Percentiles rank a stretch among this genome's conserved stretches.
These are phyloP conservation scores for Nebria salina DNA, from an alignment of 2,888 invertebrate genomes.

Conservation along the genomic window DNA sequence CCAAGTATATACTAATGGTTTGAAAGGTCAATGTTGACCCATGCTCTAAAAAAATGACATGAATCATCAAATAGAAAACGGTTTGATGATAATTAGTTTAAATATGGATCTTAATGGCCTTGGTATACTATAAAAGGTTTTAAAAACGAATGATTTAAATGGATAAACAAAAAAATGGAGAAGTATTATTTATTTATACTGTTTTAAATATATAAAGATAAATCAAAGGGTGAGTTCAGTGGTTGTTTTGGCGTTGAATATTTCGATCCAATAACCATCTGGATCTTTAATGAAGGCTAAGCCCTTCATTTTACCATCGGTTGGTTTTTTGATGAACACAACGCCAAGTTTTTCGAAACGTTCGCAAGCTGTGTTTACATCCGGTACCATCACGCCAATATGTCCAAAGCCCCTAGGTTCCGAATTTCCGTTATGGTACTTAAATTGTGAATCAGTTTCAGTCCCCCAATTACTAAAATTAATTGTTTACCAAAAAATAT, in stretches of 20 bases:
- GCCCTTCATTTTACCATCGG: conserved; percentile 93
- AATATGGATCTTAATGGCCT: too few relatives aligned
- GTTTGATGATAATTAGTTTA: too few relatives aligned
- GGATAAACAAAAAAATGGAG: too few relatives aligned
- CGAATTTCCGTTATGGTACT: conserved; percentile 89
- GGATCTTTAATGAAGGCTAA: conserved; percentile 95
- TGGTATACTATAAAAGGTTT: too few relatives aligned
- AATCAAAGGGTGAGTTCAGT: background rate
- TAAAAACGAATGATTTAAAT: too few relatives aligned
- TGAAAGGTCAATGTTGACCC: too few relatives aligned
- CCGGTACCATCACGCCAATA: conserved; percentile 89
- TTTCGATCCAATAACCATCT: conserved; percentile 95
- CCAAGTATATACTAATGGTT: background rate
- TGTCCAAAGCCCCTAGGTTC: conserved; percentile 93
- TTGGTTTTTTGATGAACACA: conserved; percentile 88
- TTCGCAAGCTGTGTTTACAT: conserved; percentile 88
- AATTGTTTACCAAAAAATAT: background rate
- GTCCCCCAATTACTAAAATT: conserved; percentile 90
- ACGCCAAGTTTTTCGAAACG: conserved; percentile 86
- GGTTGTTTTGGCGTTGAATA: conserved; percentile 29
- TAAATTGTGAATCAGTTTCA: conserved; percentile 79
- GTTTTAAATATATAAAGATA: background rate
- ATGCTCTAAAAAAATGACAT: too few relatives aligned
- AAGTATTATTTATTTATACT: too few relatives aligned
- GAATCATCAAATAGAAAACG: too few relatives aligned